phyloP scores from a whole-genome alignment of 1,140 invertebrate genomes.

The Pogonomyrmex barbatus region DNA sequence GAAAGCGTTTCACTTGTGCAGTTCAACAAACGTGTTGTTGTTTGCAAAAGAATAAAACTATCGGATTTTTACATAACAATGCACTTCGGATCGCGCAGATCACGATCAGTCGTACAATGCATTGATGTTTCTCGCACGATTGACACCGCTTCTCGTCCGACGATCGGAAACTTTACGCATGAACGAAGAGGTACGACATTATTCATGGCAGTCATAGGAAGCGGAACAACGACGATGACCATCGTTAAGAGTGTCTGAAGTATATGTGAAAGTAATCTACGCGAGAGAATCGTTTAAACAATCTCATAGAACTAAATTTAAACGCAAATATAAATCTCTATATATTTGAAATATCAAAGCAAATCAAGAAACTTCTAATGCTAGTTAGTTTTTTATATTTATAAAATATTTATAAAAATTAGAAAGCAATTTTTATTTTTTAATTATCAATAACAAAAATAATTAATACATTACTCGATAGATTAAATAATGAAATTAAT shows the following conservation, averaged over 20 bases:
- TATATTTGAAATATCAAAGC: neutral
- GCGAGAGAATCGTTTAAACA: neutral
- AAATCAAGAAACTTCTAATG: neutral
- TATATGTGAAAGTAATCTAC: neutral
- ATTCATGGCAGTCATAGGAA: slow-evolving; percentile 74
- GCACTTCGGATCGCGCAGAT: slow-evolving; percentile 62
- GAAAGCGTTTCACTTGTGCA: slow-evolving; percentile 4
- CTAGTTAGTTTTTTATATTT: slow-evolving; percentile 1
- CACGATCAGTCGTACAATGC: slow-evolving; percentile 63
- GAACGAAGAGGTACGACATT: slow-evolving; percentile 71
- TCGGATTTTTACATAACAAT: slow-evolving; percentile 65
- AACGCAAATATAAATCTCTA: neutral
- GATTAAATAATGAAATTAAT: neutral
- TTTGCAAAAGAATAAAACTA: slow-evolving; percentile 46
- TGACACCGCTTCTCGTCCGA: slow-evolving; percentile 69
- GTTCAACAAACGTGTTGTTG: slow-evolving; percentile 15
- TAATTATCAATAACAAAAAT: neutral
- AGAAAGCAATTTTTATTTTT: neutral
- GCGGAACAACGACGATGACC: slow-evolving; percentile 68
- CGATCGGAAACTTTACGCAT: slow-evolving; percentile 76
- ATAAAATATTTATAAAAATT: neutral
- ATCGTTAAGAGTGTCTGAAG: slow-evolving; percentile 58
- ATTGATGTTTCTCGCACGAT: slow-evolving; percentile 75
- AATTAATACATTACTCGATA: neutral
- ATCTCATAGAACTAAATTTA: neutral